Conservation (phyloP, 1,140 invertebrate species). For the Nebria ingens region DNA sequence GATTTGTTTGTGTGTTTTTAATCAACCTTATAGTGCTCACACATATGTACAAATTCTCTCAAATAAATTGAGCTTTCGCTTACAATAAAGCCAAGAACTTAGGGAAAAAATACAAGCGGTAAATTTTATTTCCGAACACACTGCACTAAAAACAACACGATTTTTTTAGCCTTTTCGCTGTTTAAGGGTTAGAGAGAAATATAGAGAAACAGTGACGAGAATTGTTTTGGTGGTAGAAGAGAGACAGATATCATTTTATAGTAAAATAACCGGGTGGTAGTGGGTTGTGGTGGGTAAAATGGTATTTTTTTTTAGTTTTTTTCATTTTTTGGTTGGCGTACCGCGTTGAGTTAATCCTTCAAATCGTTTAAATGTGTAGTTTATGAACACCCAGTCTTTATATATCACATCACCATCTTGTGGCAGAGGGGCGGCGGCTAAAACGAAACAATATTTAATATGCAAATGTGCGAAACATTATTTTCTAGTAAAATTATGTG, state of each 20-base stretch:
- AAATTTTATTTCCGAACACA: background rate
- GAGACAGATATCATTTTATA: background rate
- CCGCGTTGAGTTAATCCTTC: slow-evolving; percentile 88
- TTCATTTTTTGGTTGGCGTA: slow-evolving; percentile 63
- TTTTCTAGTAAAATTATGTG: background rate
- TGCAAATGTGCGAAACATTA: background rate
- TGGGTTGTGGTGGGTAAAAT: background rate
- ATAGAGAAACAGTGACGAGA: background rate
- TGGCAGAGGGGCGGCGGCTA: slow-evolving; percentile 69
- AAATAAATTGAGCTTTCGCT: too few species aligned
- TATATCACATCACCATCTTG: slow-evolving; percentile 77
- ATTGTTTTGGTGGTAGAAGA: background rate
- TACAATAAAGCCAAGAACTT: too few species aligned
- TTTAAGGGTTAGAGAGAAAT: background rate
- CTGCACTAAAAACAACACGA: background rate
- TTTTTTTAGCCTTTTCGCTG: background rate
- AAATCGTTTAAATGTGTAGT: slow-evolving; percentile 99
- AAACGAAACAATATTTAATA: slow-evolving; percentile 30
- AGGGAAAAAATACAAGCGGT: background rate
- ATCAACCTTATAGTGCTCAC: background rate
- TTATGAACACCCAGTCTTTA: slow-evolving; percentile 99
- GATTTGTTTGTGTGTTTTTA: background rate
- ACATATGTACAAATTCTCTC: background rate
- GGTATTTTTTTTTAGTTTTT: background rate
- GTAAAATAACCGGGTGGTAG: too few species aligned